Percentiles rank a stretch among this genome's conserved stretches.
These are phyloP conservation scores for Tyrophagus putrescentiae DNA, from an alignment of 1,140 invertebrate genomes.

Conservation along the genomic window DNA sequence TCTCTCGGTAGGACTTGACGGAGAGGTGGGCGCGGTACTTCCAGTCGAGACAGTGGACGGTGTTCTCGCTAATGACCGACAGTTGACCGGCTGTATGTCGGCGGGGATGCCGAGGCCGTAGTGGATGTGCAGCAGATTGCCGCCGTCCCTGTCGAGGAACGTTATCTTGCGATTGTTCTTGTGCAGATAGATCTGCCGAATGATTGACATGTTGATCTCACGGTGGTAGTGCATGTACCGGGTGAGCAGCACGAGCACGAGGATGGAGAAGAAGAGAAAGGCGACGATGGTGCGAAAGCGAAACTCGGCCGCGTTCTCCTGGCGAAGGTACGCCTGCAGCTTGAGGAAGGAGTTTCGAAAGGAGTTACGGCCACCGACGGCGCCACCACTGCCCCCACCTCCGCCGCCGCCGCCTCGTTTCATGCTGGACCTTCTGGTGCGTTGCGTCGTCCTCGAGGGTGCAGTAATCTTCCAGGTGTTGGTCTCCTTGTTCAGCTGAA, in stretches of 20 bases:
- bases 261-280: constrained; percentile 15
- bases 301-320: constrained; percentile 26
- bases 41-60: constrained; percentile 27
- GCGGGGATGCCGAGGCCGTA: constrained; percentile 25
- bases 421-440: neutral
- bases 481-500: constrained; percentile 17
- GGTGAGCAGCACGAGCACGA: constrained; percentile 8
- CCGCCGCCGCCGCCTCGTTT: neutral
- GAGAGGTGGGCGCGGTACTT: constrained; percentile 27
- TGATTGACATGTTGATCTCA: constrained; percentile 19
- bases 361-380: too few species aligned
- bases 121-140: constrained; percentile 22
- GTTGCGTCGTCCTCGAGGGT: neutral
- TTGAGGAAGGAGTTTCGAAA: too few species aligned
- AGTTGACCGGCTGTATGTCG: constrained; percentile 26
- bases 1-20: constrained; percentile 20
- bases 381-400: neutral
- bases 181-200: constrained; percentile 21
- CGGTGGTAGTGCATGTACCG: neutral
- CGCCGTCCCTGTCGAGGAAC: constrained; percentile 23
- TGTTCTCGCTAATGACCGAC: constrained; percentile 11
- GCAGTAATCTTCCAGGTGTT: constrained; percentile 16
- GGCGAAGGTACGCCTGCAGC: constrained; percentile 22
- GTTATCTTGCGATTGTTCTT: constrained; percentile 22
- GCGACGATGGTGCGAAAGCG: constrained; percentile 24